Base-by-base conservation (phyloP, 2,113 vertebrate species). In the Perca flavescens region DNA sequence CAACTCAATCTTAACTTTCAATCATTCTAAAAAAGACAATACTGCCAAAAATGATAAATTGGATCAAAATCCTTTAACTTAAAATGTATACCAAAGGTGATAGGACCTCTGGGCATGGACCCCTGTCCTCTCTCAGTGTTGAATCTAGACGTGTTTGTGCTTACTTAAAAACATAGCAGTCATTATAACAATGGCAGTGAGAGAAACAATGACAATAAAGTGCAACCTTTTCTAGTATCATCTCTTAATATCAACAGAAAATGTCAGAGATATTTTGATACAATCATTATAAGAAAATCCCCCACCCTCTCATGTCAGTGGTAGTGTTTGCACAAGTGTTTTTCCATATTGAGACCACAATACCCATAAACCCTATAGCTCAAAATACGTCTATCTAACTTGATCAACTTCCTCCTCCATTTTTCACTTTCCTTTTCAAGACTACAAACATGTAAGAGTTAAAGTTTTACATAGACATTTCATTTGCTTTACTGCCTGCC, bases 381-480 rank as follows among this genome's bases (percentile, higher is more conserved):
- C 34, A 52, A 15, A 61, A 67, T 68, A 80, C 0, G 8, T 15
- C 21, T 10, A 21, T 56, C 60, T 52, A 17, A 60, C 47, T 60
- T 49, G 22, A 54, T 64, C 36, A 53, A 83, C 81, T 85, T 91
- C 88, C 79, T 75, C 65, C 19, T 79, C 19, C 17, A 53, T 58
- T 7, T 83, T 50, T 72, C 58, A 66, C 17, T 79, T 80, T 81
- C n/a, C 43, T 9, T 43, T 43, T 43, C 1, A 43, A 57, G 16
- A 31, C 36, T 16, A 36, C 19, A 57, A 52, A 75, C 34, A 34
- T 12, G 40, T 64, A 13, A 63, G 40, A 65, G 34, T 34, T 52
- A 43, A 64, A 40, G 47, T 28, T 88, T 50, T 80, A 14, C 8
- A 14, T 0, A 19, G n/a, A 56, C 58, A 56, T 53, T 50, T 66